Evolutionary conservation across 2,113 vertebrate species (phyloP), one percentile per base, ranked within the genome.

Genomic region (Nanger granti): DNA sequence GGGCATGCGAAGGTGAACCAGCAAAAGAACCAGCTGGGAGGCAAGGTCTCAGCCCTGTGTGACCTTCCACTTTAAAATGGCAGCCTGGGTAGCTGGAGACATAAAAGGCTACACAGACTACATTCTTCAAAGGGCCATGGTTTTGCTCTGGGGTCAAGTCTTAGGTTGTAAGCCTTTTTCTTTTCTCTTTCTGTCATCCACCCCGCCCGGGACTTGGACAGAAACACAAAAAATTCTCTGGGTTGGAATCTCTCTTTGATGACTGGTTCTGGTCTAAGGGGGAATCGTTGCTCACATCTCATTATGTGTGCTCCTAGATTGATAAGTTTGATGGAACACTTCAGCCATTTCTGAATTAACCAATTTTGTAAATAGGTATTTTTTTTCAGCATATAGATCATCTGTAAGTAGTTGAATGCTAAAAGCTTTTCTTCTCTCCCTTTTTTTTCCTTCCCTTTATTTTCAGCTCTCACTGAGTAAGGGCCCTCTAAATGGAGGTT

Each of bases 161-260:
- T 97, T 57, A 41, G 47, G 84, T 57, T 84, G 89, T 89, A 37
- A 76, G 84, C 54, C 47, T 80, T 66, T 59, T 62, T 79, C 55
- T 92, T 47, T 88, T 83, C 66, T 94, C 62, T 93, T 91, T 73
- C 29, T 93, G 24, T 62, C 69, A 7, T 41, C 41, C 41, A 41
- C 41, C 41, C 41, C 41, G 41, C 41, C 41, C 41, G 3, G 41
- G 90, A 69, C 85, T 96, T 96, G 80, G 87, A 73, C 7, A 73
- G 80, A 93, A 57, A 73, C 28, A 73, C 37, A 52, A 11, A 86
- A 73, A 31, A 73, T 86, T 91, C 82, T 93, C 54, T 34, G 62
- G 92, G 29, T 92, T 96, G 82, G 88, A 60, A 60, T 57, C 97
- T 96, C 87, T 88, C 94, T 97, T 96, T 96, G 85, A 60, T 95